Evolutionary conservation across 2,797 vertebrate genomes (phyloP), one percentile per base, ranked within the genome.

Genomic region (Spinus pinus): DNA sequence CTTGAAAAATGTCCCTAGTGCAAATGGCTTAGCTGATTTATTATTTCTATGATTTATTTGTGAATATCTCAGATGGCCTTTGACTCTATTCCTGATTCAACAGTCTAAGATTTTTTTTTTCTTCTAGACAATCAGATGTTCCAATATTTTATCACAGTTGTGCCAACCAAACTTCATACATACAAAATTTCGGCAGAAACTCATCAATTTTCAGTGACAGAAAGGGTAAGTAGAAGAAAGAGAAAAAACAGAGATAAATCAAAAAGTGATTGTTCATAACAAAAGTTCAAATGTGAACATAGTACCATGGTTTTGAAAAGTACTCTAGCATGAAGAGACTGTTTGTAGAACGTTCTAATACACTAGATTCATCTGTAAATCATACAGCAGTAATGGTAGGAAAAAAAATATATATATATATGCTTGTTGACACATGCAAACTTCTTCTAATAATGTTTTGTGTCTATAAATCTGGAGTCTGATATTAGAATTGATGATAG

Each of bases 91-190:
- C 51, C 61, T 75, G 60, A 69, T 87, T 89, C 50, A 84, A 71
- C 60, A 73, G 13, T 44, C 39, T 61, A 60, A 85, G 23, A 84
- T 95, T 94, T 75, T 49, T 74, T 94, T 94, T 91, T 58, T 31
- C 70, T 97, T 97, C 51, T 96, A 99, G 99, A 99, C 89, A 99
- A 99, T 97, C 99, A 99, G 98, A 99, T 99, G 99, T 99, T 99
- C 94, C 99, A 99, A 61, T 99, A 99, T 98, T 99, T 99, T 95
- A 98, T 99, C 97, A 99, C 99, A 96, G 98, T 99, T 69, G 99
- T 99, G 94, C 99, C 99, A 96, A 99, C 99, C 96, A 99, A 99
- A 95, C 98, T 99, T 77, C 98, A 99, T 90, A 99, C 99, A 1
- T 98, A 99, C 64, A 99, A 98, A 97, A 97, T 99, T 89, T 98